Evolutionary conservation across 2,888 invertebrate genomes (phyloP), one percentile per base, ranked within the genome.

Genomic region (Megaustenia siamemsis): DNA sequence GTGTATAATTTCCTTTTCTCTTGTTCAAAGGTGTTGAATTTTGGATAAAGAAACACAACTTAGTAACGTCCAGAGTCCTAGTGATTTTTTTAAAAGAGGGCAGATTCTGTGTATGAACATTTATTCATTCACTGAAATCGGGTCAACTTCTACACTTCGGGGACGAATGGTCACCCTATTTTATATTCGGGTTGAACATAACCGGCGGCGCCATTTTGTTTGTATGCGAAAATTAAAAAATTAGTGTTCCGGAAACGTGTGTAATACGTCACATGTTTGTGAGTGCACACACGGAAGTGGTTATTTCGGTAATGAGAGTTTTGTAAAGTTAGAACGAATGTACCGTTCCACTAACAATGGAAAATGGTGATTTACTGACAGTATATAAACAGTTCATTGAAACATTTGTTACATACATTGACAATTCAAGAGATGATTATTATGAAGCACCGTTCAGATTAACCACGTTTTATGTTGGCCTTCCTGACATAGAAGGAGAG

Each of bases 251-350:
- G 6, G 10, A 63, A 66, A 66, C 24, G 18, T 77, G 77, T 38
- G 56, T 40, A 38, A 18, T n/a, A 81, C 80, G 80, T 81, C 60
- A 53, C 32, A 40, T 69, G 69, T 80, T 69, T 80, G 43, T 80
- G n/a, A n/a, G 80, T 24, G 80, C 69, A 66, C 69, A 81, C 69
- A 45, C 43, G 80, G 80, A 81, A 81, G 80, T 79, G 45, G 18
- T 28, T 66, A 24, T 56, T 40, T 40, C 56, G 60, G 78, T n/a
- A 45, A 40, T 4, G n/a, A n/a, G n/a, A 60, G 49, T 28, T 53
- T 63, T 53, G 49, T 53, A 60, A 79, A 38, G 18, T 10, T 43
- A 81, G 18, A 38, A 1, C 53, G 18, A 69, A 69, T 81, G 80
- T 66, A 43, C 2, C 24, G 32, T 63, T 45, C 24, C n/a, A n/a